These are phyloP conservation scores for Drosophila erecta DNA, from an alignment of 1,140 invertebrate species.

Conservation along the genomic window DNA sequence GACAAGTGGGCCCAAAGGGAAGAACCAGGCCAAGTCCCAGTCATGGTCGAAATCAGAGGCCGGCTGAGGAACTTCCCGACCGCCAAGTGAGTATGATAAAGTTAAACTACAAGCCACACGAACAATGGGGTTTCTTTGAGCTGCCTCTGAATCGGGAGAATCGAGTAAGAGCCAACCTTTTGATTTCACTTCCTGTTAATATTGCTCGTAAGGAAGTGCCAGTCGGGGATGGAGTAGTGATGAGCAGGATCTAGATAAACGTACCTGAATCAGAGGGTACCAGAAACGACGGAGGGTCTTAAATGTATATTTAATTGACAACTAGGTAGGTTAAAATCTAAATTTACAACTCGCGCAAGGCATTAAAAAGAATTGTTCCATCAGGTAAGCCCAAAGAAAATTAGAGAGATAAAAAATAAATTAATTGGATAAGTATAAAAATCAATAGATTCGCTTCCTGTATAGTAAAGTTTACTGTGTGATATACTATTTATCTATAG, in stretches of 20 bases:
- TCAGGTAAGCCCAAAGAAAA: too few relatives aligned
- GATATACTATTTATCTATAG: not conserved
- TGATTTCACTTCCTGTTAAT: constrained; percentile 83
- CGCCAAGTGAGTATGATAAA: constrained; percentile 77
- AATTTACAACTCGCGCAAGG: too few relatives aligned
- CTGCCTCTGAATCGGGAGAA: constrained; percentile 69
- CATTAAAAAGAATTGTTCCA: too few relatives aligned
- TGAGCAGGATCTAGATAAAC: not conserved
- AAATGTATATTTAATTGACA: too few relatives aligned
- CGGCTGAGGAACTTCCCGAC: constrained; percentile 55
- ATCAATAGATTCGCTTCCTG: too few relatives aligned
- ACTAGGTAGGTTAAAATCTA: too few relatives aligned
- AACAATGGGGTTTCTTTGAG: constrained; percentile 55
- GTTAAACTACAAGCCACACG: constrained; percentile 71
- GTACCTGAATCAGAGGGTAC: not conserved
- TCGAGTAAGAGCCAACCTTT: constrained; percentile 81
- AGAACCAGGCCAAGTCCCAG: constrained; percentile 7
- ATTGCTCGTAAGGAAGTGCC: constrained; percentile 49
- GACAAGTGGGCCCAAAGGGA: constrained; percentile 35
- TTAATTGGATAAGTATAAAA: too few relatives aligned
- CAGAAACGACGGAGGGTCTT: too few relatives aligned
- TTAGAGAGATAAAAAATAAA: too few relatives aligned
- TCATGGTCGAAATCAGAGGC: constrained; percentile 16
- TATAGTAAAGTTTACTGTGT: too few relatives aligned
- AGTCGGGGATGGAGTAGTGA: constrained; percentile 2